Percentiles rank a stretch among this genome's conserved stretches.
Conservation (phyloP, 2,888 invertebrate species). For the Harpalus rubripes region DNA sequence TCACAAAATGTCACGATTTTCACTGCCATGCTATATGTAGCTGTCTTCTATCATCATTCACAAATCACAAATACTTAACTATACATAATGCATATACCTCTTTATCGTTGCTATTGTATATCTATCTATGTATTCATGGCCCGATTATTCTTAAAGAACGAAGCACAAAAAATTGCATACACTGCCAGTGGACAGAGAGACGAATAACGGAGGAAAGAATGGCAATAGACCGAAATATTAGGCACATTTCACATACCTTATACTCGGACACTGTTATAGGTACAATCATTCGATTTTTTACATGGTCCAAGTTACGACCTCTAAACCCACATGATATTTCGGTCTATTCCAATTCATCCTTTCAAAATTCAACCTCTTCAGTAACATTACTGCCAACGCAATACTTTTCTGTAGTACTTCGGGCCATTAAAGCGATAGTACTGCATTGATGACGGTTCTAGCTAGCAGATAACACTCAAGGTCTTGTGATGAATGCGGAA, state of each 20-base stretch:
- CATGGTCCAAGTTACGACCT: too few species aligned
- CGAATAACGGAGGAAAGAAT: neutral
- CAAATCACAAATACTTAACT: slow-evolving; percentile 10
- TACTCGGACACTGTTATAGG: too few species aligned
- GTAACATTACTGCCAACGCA: slow-evolving; percentile 61
- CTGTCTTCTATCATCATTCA: neutral
- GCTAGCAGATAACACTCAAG: slow-evolving; percentile 43
- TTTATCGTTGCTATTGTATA: slow-evolving; percentile 15
- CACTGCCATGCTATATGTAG: neutral
- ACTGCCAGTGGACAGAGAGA: neutral
- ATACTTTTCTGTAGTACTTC: slow-evolving; percentile 55
- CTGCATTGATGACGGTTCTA: slow-evolving; percentile 66
- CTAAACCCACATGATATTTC: too few species aligned
- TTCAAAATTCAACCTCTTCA: neutral
- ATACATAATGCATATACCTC: slow-evolving; percentile 19
- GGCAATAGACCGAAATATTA: too few species aligned
- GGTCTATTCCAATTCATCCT: neutral
- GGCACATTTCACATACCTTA: too few species aligned
- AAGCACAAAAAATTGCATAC: neutral
- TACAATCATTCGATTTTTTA: too few species aligned
- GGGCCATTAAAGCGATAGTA: slow-evolving; percentile 27
- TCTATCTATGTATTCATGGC: neutral
- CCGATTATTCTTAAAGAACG: neutral
- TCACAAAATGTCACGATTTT: neutral
- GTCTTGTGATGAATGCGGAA: slow-evolving; percentile 41